These are phyloP conservation scores for Dryobota labecula DNA, from an alignment of 2,888 invertebrate genomes.

Conservation along the genomic window DNA sequence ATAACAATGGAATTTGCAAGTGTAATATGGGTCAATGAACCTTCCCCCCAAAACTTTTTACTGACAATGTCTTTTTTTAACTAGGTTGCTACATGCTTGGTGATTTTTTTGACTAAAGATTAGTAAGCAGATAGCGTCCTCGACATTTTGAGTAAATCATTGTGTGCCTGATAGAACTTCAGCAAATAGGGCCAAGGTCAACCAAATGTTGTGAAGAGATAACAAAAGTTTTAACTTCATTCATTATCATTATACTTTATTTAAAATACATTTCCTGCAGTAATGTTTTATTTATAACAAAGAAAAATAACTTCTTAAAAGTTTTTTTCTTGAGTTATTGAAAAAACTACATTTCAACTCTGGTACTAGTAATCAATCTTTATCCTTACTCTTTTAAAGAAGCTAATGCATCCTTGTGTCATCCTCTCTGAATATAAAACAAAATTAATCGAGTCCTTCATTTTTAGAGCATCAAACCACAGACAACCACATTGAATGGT, in stretches of 20 bases:
- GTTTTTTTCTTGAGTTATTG: background rate
- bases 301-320: background rate
- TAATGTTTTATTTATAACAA: background rate
- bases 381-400: background rate
- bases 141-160: background rate
- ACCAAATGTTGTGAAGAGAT: slow-evolving; percentile 29
- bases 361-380: background rate
- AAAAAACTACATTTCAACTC: background rate
- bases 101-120: background rate
- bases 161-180: background rate
- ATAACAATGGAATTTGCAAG: slow-evolving; percentile 30
- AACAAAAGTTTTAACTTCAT: slow-evolving; percentile 12
- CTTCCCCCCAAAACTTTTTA: slow-evolving; percentile 79
- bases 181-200: slow-evolving; percentile 49
- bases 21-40: slow-evolving; percentile 74
- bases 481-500: slow-evolving; percentile 76
- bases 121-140: background rate
- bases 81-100: background rate
- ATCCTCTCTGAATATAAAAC: background rate
- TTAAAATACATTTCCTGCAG: slow-evolving; percentile 5
- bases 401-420: background rate
- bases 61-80: slow-evolving; percentile 19
- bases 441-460: slow-evolving; percentile 6
- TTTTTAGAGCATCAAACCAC: slow-evolving; percentile 85
- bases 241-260: background rate